A percentile compares a stretch with the other conserved stretches of the same genome.
Evolutionary conservation across 1,140 invertebrate genomes (phyloP).

Genomic region (Atopsyche davidsoni): DNA sequence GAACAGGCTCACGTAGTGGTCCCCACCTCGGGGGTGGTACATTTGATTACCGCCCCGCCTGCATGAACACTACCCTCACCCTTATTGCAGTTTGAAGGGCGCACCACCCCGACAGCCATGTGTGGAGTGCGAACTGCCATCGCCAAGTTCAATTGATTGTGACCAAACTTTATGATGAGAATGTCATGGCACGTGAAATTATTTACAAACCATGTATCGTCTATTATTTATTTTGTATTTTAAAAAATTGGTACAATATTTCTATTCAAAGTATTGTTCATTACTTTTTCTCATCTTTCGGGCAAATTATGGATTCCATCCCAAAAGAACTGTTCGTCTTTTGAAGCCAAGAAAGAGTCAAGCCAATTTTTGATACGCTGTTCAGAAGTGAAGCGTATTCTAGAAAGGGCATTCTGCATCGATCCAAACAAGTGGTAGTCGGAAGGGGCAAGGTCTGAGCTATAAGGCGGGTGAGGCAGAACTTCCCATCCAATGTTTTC

Average conservation of each 20-base stretch:
- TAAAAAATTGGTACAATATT: not conserved
- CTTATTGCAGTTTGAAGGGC: slow-evolving; percentile 20
- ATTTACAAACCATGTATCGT: not conserved
- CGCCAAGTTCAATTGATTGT: not conserved
- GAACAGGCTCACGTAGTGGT: too few species aligned
- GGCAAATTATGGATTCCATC: too few species aligned
- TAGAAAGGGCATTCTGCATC: too few species aligned
- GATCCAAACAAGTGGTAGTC: too few species aligned
- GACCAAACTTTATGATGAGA: not conserved
- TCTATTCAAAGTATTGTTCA: not conserved
- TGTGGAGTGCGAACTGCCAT: not conserved
- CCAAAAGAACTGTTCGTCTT: too few species aligned
- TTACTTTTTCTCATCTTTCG: not conserved
- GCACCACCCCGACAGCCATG: slow-evolving; percentile 3
- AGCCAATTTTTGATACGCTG: too few species aligned
- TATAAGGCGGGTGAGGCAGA: too few species aligned
- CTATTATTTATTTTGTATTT: not conserved
- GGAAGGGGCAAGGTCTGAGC: too few species aligned
- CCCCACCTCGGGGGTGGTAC: too few species aligned
- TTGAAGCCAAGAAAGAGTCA: too few species aligned
- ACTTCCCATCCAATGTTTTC: too few species aligned
- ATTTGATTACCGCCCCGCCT: slow-evolving; percentile 30
- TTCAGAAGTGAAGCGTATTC: too few species aligned
- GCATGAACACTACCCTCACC: slow-evolving; percentile 21
- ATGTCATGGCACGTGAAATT: not conserved